Percentiles rank a stretch among this genome's conserved stretches.
Conservation (phyloP, 2,797 vertebrate genomes). For the Cyclura pinguis region DNA sequence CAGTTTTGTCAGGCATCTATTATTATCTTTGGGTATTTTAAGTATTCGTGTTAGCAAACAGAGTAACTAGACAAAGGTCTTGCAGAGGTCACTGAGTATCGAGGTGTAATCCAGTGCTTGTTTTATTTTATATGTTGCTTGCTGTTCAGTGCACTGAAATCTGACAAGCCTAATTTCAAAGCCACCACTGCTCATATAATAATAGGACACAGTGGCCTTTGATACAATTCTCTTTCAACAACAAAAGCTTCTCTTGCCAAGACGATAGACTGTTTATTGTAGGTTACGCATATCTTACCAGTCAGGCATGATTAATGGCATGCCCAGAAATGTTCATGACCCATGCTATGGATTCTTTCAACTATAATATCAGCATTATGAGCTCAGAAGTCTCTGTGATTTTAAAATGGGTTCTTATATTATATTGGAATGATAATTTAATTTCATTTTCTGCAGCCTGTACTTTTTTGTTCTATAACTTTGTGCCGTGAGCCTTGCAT, state of each 20-base stretch:
- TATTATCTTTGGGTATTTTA: slow-evolving; percentile 40
- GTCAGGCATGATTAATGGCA: slow-evolving; percentile 79
- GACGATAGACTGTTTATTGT: slow-evolving; percentile 73
- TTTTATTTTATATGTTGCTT: slow-evolving; percentile 61
- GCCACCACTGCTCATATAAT: slow-evolving; percentile 64
- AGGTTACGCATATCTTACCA: slow-evolving; percentile 75
- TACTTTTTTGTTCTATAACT: slow-evolving; percentile 76
- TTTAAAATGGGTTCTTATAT: slow-evolving; percentile 76
- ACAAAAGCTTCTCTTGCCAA: slow-evolving; percentile 76
- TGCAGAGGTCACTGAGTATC: slow-evolving; percentile 63
- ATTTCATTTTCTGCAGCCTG: slow-evolving; percentile 76
- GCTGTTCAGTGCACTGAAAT: slow-evolving; percentile 62
- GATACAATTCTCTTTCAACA: slow-evolving; percentile 75
- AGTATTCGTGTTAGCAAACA: slow-evolving; percentile 51
- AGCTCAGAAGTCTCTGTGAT: slow-evolving; percentile 72
- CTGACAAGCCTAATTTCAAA: slow-evolving; percentile 69
- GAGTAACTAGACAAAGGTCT: slow-evolving; percentile 52
- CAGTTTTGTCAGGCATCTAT: slow-evolving; percentile 34
- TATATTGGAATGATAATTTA: slow-evolving; percentile 73
- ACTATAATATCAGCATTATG: slow-evolving; percentile 75
- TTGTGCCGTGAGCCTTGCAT: slow-evolving; percentile 69
- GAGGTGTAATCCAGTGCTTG: slow-evolving; percentile 55
- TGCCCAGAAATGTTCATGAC: slow-evolving; percentile 72
- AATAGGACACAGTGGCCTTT: slow-evolving; percentile 74
- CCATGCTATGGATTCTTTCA: slow-evolving; percentile 77